Conservation (phyloP, 2,113 vertebrate genomes). For the Cyprinodon variegatus region DNA sequence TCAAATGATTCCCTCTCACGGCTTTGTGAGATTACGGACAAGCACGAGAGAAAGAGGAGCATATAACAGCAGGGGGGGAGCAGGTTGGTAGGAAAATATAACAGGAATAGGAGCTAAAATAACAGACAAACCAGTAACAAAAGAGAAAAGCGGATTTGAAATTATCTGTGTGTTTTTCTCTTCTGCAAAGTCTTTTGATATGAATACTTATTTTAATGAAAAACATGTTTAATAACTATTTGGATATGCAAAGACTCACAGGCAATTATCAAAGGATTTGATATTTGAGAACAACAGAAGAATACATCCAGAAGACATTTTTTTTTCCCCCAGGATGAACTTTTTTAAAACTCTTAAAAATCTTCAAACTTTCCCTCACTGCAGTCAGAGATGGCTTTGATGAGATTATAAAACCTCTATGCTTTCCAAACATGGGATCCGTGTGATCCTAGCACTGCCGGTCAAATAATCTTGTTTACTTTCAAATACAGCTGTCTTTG, state of each 20-base stretch:
- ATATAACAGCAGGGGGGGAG: conserved; percentile 22
- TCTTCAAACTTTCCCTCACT: conserved; percentile 56
- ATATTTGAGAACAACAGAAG: conserved; percentile 43
- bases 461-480: conserved; percentile 1
- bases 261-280: conserved; percentile 41
- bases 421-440: conserved; percentile 5
- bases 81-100: conserved; percentile 17
- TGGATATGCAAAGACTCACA: conserved; percentile 17
- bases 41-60: conserved; percentile 39
- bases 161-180: conserved; percentile 34
- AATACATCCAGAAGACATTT: conserved; percentile 23
- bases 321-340: conserved; percentile 59
- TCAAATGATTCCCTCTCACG: conserved; percentile 72
- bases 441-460: background rate
- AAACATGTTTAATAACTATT: conserved; percentile 11
- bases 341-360: conserved; percentile 61
- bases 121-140: conserved; percentile 40
- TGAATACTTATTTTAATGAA: conserved; percentile 27
- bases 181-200: conserved; percentile 32
- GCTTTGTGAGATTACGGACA: conserved; percentile 57
- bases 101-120: conserved; percentile 33
- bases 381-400: conserved; percentile 27
- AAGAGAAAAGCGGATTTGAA: conserved; percentile 50
- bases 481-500: conserved; percentile 28
- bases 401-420: conserved; percentile 9